Percentiles rank a stretch among this genome's conserved stretches.
Conservation (phyloP, 2,888 invertebrate genomes). For the Cheilosia vulpina region DNA sequence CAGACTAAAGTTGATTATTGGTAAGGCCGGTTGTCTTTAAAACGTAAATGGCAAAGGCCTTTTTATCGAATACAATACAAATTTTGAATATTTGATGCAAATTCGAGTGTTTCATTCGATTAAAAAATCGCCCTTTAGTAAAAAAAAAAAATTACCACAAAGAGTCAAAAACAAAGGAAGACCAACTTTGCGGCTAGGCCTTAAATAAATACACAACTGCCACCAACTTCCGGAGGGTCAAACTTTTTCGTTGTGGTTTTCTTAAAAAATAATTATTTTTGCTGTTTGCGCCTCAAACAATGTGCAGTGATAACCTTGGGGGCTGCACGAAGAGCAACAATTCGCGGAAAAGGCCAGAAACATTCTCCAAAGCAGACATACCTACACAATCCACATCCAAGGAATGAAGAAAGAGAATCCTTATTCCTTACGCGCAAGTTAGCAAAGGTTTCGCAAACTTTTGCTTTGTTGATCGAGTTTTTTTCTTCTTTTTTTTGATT, state of each 20-base stretch:
- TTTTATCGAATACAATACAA: too few relatives aligned
- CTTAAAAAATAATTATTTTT: slow-evolving; percentile 14
- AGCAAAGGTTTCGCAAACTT: slow-evolving; percentile 8
- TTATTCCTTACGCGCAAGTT: neutral
- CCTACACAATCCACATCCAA: neutral
- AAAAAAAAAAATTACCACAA: neutral
- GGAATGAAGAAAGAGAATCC: neutral
- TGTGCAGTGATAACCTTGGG: slow-evolving; percentile 8
- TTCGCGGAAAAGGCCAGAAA: slow-evolving; percentile 1
- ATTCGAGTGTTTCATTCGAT: too few relatives aligned
- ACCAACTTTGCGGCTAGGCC: slow-evolving; percentile 37
- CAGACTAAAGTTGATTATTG: too few relatives aligned
- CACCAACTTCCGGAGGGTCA: slow-evolving; percentile 33
- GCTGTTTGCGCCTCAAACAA: slow-evolving; percentile 5
- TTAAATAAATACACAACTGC: slow-evolving; percentile 24
- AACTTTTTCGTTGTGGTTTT: slow-evolving; percentile 32
- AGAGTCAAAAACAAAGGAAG: slow-evolving; percentile 10
- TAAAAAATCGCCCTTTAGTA: too few relatives aligned
- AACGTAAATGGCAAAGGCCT: too few relatives aligned
- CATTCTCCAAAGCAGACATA: too few relatives aligned
- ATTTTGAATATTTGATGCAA: too few relatives aligned
- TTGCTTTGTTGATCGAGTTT: neutral
- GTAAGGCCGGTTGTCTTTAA: too few relatives aligned
- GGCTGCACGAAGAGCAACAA: slow-evolving; percentile 43
- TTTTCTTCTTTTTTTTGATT: slow-evolving; percentile 1